Evolutionary conservation across 2,888 invertebrate genomes (phyloP).

Genomic region (Hipparchia sbordonii): DNA sequence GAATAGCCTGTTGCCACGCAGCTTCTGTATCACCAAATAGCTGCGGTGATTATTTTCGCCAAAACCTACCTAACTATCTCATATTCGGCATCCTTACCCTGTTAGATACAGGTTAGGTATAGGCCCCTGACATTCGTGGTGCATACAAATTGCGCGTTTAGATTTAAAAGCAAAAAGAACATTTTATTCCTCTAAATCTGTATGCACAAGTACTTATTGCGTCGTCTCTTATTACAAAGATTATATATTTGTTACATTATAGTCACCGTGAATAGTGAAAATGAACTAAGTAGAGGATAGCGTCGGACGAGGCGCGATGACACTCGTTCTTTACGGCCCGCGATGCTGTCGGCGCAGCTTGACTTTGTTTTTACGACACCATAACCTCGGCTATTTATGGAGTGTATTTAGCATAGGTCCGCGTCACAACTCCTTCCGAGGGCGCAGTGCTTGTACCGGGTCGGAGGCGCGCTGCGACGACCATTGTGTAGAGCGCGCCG

Average conservation of each 20-base stretch:
- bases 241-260: conserved; percentile 18
- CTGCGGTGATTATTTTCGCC: no score
- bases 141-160: no score
- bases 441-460: conserved; percentile 62
- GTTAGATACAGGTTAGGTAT: no score
- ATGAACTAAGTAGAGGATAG: conserved; percentile 37
- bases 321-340: conserved; percentile 62
- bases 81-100: no score
- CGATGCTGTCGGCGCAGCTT: conserved; percentile 71
- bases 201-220: neutral
- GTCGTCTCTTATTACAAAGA: conserved; percentile 11
- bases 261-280: conserved; percentile 37
- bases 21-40: no score
- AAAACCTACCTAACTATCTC: no score
- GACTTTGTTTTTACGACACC: conserved; percentile 79
- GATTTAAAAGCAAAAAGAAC: neutral
- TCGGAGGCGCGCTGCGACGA: conserved; percentile 53
- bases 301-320: conserved; percentile 52
- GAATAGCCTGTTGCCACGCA: no score
- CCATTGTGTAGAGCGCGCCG: conserved; percentile 47
- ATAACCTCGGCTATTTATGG: conserved; percentile 75
- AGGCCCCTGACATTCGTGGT: no score
- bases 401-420: conserved; percentile 70
- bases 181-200: conserved; percentile 6
- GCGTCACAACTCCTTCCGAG: conserved; percentile 69